A percentile compares a stretch with the other conserved stretches of the same genome.
Conservation (phyloP, 2,888 invertebrate genomes). For the Philereme transversata region DNA sequence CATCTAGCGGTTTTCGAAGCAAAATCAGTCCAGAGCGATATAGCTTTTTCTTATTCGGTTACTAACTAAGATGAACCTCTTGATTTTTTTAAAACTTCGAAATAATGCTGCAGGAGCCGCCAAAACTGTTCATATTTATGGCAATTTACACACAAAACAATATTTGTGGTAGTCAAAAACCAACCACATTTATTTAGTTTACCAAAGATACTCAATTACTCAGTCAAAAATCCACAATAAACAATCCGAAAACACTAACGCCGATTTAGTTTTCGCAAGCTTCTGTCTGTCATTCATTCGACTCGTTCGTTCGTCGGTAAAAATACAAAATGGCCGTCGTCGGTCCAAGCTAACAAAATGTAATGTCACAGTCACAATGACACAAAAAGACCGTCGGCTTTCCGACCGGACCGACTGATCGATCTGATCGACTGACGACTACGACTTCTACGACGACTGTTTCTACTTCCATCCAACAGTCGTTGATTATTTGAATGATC, state of each 20-base stretch:
- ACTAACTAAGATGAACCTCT: background rate
- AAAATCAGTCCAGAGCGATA: constrained; percentile 5
- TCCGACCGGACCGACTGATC: constrained; percentile 16
- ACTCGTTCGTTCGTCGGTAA: constrained; percentile 42
- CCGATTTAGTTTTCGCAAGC: constrained; percentile 60
- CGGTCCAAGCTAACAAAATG: constrained; percentile 46
- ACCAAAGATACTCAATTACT: constrained; percentile 8
- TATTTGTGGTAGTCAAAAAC: constrained; percentile 19
- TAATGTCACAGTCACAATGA: constrained; percentile 19
- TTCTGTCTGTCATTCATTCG: constrained; percentile 50
- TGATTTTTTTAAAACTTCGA: constrained; percentile 10
- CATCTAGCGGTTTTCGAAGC: constrained; percentile 19
- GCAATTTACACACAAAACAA: constrained; percentile 20
- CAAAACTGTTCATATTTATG: constrained; percentile 18
- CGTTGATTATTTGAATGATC: too few relatives aligned
- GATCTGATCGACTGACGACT: too few relatives aligned
- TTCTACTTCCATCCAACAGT: constrained; percentile 16
- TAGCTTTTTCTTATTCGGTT: background rate
- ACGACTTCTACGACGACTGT: background rate
- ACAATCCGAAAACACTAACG: constrained; percentile 25
- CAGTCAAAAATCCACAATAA: constrained; percentile 10
- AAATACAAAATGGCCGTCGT: constrained; percentile 78
- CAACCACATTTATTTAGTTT: constrained; percentile 8
- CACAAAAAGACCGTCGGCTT: constrained; percentile 35
- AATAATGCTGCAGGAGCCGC: constrained; percentile 13